Evolutionary conservation across 2,797 vertebrate species (phyloP), one percentile per base, ranked within the genome.

Genomic region (Neosilurus mollespiculum): DNA sequence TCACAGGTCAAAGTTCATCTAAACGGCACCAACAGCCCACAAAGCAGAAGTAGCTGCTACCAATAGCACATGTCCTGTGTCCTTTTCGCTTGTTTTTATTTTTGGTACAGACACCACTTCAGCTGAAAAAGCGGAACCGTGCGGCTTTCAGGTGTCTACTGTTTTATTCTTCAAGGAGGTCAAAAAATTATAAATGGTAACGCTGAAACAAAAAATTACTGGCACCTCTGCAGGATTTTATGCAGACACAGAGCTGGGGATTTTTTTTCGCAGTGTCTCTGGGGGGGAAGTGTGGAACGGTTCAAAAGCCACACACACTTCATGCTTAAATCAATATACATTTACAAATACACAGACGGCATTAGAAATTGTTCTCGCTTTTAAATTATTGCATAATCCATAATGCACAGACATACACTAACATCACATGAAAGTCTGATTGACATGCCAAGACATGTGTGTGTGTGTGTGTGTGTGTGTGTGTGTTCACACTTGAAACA

Each of bases 1-100:
- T 53, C 16, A 20, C 37, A 65, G 77, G 61, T 65, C 43, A 78
- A 53, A 30, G 77, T 53, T 64, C n/a, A 65, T 51, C 9, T 0
- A 20, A 15, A 78, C 16, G 43, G 24, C 12, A 61, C 24, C 9
- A 15, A 18, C 15, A 1, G 18, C 15, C n/a, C 77, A 65, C 9
- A 78, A 78, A 65, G 77, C 43, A 65, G 77, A 79, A 79, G 61
- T 65, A 43, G 59, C 6, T 3, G 9, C 10, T 7, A 77, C 30
- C 54, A 64, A 59, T 20, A 11, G 43, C 61, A 12, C 24, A 30
- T 61, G 56, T 61, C 58, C 34, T 1, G 24, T 4, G 51, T 61
- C 30, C 54, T 59, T 43, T n/a, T 59, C 3, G 26, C 54, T 34
- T 58, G 2, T 12, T 75, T 75, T 12, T 58, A 11, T 8, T 0